These are phyloP conservation scores for Phaedon cochleariae DNA, from an alignment of 2,888 invertebrate species.

Conservation along the genomic window DNA sequence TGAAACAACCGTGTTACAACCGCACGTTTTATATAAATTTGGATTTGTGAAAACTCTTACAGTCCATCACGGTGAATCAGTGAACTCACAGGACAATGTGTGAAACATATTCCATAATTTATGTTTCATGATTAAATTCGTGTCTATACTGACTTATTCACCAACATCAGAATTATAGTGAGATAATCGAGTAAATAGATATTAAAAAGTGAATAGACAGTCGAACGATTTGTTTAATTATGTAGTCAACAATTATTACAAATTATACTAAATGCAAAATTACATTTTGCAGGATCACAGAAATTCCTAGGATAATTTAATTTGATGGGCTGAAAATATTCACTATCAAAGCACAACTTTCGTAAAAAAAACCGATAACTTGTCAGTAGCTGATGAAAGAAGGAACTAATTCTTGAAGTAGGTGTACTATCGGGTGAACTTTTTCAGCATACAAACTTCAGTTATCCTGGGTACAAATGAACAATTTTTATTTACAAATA, in stretches of 20 bases:
- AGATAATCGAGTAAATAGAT: constrained; percentile 19
- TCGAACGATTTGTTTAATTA: constrained; percentile 25
- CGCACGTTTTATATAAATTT: constrained; percentile 34
- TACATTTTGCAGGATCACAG: constrained; percentile 35
- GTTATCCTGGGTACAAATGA: constrained; percentile 18
- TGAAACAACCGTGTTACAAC: constrained; percentile 22
- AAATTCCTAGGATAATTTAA: constrained; percentile 18
- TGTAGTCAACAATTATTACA: constrained; percentile 32
- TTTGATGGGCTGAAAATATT: neutral
- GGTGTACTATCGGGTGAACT: neutral
- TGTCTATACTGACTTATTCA: constrained; percentile 32
- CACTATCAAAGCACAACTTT: neutral
- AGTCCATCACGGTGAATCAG: constrained; percentile 23
- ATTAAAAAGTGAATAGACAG: constrained; percentile 28
- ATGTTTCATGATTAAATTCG: constrained; percentile 12
- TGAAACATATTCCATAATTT: constrained; percentile 16
- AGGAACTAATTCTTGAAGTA: neutral
- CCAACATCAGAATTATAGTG: constrained; percentile 10
- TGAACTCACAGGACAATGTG: constrained; percentile 25
- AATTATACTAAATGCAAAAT: constrained; percentile 34
- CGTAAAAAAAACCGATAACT: neutral
- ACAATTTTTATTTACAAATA: constrained; percentile 34
- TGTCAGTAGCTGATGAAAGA: neutral
- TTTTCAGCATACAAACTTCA: constrained; percentile 1
- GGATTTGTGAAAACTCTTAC: constrained; percentile 31